phyloP scores from a whole-genome alignment of 2,113 vertebrate species.

The Gymnobelideus leadbeateri region DNA sequence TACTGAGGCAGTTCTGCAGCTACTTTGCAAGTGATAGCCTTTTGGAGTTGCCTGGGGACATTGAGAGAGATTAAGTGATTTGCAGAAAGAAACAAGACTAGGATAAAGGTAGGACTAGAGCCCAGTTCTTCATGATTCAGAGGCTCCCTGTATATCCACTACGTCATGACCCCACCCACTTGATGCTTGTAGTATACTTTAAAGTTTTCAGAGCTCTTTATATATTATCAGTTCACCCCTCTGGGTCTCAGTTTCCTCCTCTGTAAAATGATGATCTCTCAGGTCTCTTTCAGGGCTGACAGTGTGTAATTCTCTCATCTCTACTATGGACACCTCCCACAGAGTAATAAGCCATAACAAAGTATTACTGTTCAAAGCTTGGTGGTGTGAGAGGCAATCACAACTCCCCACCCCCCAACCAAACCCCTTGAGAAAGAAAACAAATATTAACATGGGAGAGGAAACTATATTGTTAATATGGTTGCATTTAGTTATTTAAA shows the following conservation, averaged over 20 bases:
- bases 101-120: not conserved
- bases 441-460: not conserved
- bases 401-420: not conserved
- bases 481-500: constrained; percentile 1
- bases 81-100: not conserved
- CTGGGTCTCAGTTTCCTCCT: not conserved
- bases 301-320: not conserved
- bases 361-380: not conserved
- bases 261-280: not conserved
- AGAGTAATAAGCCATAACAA: not conserved
- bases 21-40: not conserved
- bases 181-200: not conserved
- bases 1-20: not conserved
- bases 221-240: not conserved
- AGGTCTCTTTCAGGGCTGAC: not conserved
- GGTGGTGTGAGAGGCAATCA: not conserved
- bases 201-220: not conserved
- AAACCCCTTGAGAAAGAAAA: not conserved
- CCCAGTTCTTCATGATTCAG: not conserved
- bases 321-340: not conserved
- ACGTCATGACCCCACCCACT: not conserved
- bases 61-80: not conserved
- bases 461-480: not conserved
- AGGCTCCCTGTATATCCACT: not conserved
- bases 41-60: not conserved